Percentiles rank a stretch among this genome's conserved stretches.
Evolutionary conservation across 2,797 vertebrate species (phyloP).

Genomic region (Tokudaia muenninki): DNA sequence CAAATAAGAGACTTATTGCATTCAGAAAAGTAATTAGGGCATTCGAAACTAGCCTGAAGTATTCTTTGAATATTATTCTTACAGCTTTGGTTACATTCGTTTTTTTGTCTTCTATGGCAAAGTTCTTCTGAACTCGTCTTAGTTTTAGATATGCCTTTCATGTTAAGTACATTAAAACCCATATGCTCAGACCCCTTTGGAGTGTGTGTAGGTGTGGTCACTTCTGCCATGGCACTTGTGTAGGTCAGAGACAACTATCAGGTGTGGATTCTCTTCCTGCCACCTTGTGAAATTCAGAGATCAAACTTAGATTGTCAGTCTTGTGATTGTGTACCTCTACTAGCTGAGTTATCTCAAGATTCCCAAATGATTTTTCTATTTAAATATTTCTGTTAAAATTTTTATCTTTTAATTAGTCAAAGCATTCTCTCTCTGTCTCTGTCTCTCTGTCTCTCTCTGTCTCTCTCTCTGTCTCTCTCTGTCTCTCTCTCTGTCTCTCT

Average conservation of each 20-base stretch:
- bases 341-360: neutral
- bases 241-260: neutral
- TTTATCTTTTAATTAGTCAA: slow-evolving; percentile 3
- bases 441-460: too few relatives aligned
- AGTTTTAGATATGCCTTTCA: neutral
- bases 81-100: neutral
- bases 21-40: neutral
- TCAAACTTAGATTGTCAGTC: neutral
- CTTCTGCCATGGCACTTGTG: neutral
- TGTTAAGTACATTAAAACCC: neutral
- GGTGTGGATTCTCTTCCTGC: neutral
- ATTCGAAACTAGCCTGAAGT: neutral
- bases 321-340: neutral
- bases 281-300: neutral
- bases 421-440: neutral
- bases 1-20: neutral
- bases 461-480: too few relatives aligned
- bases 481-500: too few relatives aligned
- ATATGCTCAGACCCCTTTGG: neutral
- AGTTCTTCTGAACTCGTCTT: slow-evolving; percentile 16
- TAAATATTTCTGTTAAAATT: neutral
- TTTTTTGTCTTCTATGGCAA: neutral
- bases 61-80: neutral
- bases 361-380: neutral
- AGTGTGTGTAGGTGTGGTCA: neutral